Evolutionary conservation across 1,140 invertebrate genomes (phyloP), one percentile per base, ranked within the genome.

Genomic region (Tenebrio molitor): DNA sequence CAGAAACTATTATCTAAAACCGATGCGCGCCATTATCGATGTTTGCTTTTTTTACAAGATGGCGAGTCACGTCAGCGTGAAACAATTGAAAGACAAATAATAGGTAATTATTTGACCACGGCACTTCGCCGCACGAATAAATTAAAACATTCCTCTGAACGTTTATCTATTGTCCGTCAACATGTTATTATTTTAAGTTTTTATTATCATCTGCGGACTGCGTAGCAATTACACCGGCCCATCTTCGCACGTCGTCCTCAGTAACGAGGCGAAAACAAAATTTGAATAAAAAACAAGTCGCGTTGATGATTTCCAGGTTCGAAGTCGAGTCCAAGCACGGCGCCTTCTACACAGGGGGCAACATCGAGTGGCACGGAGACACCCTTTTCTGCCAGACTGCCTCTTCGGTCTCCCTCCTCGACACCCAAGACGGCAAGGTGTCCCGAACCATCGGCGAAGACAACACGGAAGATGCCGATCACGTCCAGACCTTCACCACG

Each of bases 291-390:
- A 69, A 34, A 25, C 21, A 2, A 41, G 16, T 14, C 3, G 12
- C 7, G 19, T 25, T 58, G 34, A 41, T 67, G 67, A 53, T 72
- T 88, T 88, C 36, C 78, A 97, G 95, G 74, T 95, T 91, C 85
- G 90, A 92, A 62, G 89, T 93, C 42, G 87, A 90, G 79, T 85
- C 87, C 12, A 91, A 93, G 78, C 89, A 92, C 85, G 90, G 90
- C 76, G 92, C 95, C 8, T 96, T 96, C 83, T 97, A 92, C 76
- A 94, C 92, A 1, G 93, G 93, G 50, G 94, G 94, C 74, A 89
- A 90, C 81, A 87, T 97, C 68, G 85, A 93, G 85, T 93, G 93
- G 90, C 89, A 89, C 50, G 77, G 82, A 68, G 88, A 95, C 86
- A 82, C 87, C 17, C 81, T 97, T 25, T 89, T 94, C 36, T 96